A percentile compares a stretch with the other conserved stretches of the same genome.
These are phyloP conservation scores for Setipinna tenuifilis DNA, from an alignment of 2,797 vertebrate genomes.

Conservation along the genomic window DNA sequence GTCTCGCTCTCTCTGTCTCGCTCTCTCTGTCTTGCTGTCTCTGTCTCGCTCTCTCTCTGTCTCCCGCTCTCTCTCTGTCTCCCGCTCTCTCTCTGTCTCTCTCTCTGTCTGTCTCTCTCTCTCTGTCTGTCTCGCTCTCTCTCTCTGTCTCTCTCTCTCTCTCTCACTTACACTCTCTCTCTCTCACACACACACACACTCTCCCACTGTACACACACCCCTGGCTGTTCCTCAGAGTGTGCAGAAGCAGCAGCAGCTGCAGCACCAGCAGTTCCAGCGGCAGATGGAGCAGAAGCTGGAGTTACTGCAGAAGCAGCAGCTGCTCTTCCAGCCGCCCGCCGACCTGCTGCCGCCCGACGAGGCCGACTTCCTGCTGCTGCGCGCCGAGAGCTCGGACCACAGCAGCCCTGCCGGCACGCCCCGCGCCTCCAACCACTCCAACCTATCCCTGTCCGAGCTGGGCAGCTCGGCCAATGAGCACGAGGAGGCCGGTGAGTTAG, in stretches of 20 bases:
- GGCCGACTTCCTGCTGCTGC: conserved; percentile 80
- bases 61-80: too few relatives aligned
- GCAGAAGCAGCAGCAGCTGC: conserved; percentile 91
- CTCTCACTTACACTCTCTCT: too few relatives aligned
- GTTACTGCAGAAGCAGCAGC: conserved; percentile 88
- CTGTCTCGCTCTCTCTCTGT: background rate
- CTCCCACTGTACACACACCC: background rate
- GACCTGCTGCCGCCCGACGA: conserved; percentile 77
- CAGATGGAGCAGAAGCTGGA: conserved; percentile 92
- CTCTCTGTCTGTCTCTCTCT: background rate
- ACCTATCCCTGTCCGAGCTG: conserved; percentile 80
- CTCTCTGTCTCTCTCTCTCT: background rate
- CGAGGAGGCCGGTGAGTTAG: conserved; percentile 81
- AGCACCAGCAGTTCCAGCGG: conserved; percentile 91
- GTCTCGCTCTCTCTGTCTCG: background rate
- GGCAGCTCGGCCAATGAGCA: conserved; percentile 82
- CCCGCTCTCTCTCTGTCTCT: background rate
- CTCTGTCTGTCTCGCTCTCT: background rate
- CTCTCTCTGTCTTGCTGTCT: background rate
- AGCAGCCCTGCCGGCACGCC: conserved; percentile 90
- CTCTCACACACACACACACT: background rate
- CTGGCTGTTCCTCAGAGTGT: conserved; percentile 75
- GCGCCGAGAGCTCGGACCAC: conserved; percentile 85
- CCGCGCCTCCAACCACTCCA: conserved; percentile 89
- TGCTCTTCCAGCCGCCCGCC: conserved; percentile 75